Conservation (phyloP, 2,113 vertebrate genomes). For the Carassius auratus region DNA sequence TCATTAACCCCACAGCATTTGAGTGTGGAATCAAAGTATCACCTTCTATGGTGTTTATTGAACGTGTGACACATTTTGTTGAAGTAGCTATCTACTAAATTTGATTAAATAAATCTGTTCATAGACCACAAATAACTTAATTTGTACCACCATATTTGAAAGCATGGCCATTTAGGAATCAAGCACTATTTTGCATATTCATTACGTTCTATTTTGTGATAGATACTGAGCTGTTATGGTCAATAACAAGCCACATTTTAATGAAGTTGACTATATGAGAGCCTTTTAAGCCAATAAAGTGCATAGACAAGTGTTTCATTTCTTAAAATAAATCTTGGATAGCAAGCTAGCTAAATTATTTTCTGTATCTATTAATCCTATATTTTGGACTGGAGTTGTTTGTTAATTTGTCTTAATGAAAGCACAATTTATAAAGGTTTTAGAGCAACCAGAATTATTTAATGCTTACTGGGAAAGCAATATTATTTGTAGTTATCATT, state of each 20-base stretch:
- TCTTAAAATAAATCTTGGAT: slow-evolving; percentile 35
- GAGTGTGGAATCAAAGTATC: neutral
- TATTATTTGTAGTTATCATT: no score
- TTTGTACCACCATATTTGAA: neutral
- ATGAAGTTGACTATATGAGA: neutral
- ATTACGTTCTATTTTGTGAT: neutral
- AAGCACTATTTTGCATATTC: neutral
- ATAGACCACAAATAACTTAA: neutral
- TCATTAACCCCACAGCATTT: slow-evolving; percentile 20
- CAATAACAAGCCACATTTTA: neutral
- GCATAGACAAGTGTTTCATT: neutral
- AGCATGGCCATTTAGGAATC: neutral
- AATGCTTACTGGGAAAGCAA: no score
- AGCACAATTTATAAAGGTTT: neutral
- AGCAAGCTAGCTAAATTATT: neutral
- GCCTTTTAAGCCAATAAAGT: slow-evolving; percentile 3
- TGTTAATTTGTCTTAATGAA: neutral
- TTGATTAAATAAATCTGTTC: slow-evolving; percentile 10
- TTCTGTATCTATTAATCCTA: no score
- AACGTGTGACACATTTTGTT: neutral
- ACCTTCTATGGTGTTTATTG: neutral
- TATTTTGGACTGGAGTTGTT: neutral
- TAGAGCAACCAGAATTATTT: neutral
- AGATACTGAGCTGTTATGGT: neutral
- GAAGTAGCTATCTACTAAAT: neutral